Percentiles rank a stretch among this genome's conserved stretches.
These are phyloP conservation scores for Ardeotis arabs DNA, from an alignment of 2,113 vertebrate species.

Conservation along the genomic window DNA sequence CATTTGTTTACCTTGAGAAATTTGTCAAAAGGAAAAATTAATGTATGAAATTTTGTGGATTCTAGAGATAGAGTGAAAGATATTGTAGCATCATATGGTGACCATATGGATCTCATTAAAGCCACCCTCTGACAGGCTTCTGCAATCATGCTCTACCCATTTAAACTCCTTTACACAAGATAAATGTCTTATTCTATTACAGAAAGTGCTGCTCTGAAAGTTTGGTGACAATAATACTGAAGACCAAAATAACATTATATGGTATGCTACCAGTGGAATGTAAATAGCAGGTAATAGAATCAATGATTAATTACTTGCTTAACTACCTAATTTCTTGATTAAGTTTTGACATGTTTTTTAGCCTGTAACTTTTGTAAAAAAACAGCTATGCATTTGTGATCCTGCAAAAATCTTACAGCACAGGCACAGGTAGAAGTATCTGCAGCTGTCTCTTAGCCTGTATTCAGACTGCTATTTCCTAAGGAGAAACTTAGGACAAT, in stretches of 20 bases:
- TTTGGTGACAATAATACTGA: background rate
- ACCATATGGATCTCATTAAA: conserved; percentile 45
- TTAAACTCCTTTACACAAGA: conserved; percentile 16
- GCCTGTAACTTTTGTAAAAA: background rate
- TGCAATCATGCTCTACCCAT: background rate
- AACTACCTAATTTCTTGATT: conserved; percentile 23
- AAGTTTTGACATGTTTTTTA: background rate
- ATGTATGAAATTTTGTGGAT: background rate
- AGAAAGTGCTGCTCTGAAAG: background rate
- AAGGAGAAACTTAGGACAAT: conserved; percentile 4
- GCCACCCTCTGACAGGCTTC: background rate
- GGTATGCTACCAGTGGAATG: background rate
- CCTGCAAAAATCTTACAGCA: background rate
- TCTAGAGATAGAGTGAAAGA: background rate
- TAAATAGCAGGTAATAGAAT: background rate
- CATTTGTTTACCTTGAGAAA: background rate
- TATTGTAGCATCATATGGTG: background rate
- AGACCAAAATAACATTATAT: background rate
- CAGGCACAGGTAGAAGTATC: background rate
- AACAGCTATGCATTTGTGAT: background rate
- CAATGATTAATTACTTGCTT: background rate
- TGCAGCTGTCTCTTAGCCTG: background rate
- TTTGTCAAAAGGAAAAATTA: background rate
- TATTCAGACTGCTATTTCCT: background rate
- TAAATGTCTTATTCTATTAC: background rate